phyloP scores from a whole-genome alignment of 2,888 invertebrate genomes.

The Macaria notata region DNA sequence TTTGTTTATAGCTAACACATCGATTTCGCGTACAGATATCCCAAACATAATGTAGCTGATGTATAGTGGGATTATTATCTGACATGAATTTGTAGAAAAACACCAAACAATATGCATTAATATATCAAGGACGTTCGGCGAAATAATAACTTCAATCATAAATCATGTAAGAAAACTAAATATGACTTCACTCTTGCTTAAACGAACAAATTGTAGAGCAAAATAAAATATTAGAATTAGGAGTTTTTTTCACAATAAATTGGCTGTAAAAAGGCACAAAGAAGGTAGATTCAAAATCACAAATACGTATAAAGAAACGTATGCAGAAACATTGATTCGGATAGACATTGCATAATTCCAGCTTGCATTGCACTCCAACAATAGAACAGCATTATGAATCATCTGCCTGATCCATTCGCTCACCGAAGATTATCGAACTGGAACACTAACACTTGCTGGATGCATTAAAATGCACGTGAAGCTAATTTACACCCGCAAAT shows the following conservation, averaged over 20 bases:
- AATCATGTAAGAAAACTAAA: no score
- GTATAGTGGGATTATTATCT: conserved; percentile 1
- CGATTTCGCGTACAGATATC: conserved; percentile 16
- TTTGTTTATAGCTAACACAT: conserved; percentile 29
- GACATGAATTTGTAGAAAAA: no score
- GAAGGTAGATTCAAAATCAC: not conserved
- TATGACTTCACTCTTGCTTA: no score
- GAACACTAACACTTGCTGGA: conserved; percentile 75
- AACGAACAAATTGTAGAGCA: no score
- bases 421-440: conserved; percentile 79
- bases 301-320: conserved; percentile 11
- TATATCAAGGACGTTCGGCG: no score
- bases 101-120: no score
- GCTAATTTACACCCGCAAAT: conserved; percentile 77
- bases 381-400: conserved; percentile 79
- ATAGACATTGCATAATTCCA: conserved; percentile 72
- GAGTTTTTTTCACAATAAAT: no score
- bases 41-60: not conserved
- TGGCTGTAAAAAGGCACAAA: no score
- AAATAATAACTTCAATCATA: no score
- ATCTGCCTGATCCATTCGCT: conserved; percentile 74
- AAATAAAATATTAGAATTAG: no score
- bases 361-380: conserved; percentile 72
- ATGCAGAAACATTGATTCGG: conserved; percentile 48
- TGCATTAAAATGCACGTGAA: conserved; percentile 81